Evolutionary conservation across 2,888 invertebrate genomes (phyloP).

Genomic region (Congeria kusceri): DNA sequence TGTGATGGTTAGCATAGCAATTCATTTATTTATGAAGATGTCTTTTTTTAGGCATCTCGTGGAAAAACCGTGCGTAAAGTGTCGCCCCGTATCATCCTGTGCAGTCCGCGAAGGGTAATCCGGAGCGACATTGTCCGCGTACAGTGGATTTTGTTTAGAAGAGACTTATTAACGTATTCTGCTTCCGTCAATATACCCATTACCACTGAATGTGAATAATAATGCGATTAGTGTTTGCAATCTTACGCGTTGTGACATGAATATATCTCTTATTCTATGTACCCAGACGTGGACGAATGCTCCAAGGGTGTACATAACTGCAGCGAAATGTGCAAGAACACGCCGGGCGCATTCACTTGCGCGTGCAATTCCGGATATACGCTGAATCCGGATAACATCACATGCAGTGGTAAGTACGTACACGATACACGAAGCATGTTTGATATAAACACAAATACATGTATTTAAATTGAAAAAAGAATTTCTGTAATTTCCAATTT

Average conservation of each 20-base stretch:
- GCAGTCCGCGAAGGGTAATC: too few species aligned
- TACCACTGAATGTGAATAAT: too few species aligned
- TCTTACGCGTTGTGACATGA: too few species aligned
- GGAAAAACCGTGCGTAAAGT: too few species aligned
- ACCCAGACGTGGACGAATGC: conserved; percentile 30
- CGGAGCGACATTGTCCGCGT: not conserved
- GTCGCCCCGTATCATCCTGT: too few species aligned
- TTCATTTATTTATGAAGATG: too few species aligned
- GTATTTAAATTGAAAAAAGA: not conserved
- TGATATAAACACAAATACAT: not conserved
- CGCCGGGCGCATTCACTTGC: conserved; percentile 6
- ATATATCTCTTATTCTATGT: not conserved
- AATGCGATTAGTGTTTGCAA: too few species aligned
- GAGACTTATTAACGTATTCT: too few species aligned
- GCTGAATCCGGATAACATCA: not conserved
- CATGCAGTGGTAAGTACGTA: not conserved
- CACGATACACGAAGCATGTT: too few species aligned
- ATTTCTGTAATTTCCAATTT: not conserved
- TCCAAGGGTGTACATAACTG: not conserved
- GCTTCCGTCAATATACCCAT: too few species aligned
- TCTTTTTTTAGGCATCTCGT: too few species aligned
- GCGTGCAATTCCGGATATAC: conserved; percentile 16
- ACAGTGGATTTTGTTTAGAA: not conserved
- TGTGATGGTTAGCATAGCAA: too few species aligned
- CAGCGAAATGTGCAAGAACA: conserved; percentile 11